These are phyloP conservation scores for Poecile atricapillus DNA, from an alignment of 2,113 vertebrate species.

Conservation along the genomic window DNA sequence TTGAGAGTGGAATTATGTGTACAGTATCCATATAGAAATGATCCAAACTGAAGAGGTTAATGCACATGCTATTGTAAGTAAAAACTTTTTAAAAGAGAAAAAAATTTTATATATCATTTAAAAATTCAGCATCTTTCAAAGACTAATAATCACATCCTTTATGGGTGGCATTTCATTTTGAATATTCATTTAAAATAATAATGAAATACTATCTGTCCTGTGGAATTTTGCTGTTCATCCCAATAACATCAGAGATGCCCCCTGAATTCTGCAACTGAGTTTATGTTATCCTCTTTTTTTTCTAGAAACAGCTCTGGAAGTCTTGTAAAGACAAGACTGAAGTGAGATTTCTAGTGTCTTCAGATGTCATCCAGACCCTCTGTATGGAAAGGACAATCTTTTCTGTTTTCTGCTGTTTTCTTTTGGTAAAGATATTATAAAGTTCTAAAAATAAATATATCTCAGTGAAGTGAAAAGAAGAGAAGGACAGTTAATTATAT, in stretches of 20 bases:
- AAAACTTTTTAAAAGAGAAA: background rate
- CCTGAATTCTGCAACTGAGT: background rate
- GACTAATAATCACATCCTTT: background rate
- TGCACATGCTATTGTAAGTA: background rate
- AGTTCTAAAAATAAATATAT: background rate
- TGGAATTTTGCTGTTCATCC: background rate
- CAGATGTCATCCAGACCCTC: background rate
- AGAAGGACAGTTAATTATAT: background rate
- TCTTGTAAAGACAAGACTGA: background rate
- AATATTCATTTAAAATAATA: background rate
- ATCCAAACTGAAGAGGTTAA: background rate
- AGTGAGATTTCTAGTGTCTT: background rate
- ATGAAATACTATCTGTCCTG: background rate
- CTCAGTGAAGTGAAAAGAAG: background rate
- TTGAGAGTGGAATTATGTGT: slow-evolving; percentile 17
- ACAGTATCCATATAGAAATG: background rate
- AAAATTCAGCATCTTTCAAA: background rate
- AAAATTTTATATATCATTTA: background rate
- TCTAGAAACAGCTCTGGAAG: background rate
- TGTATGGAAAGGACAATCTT: background rate
- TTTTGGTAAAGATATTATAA: background rate
- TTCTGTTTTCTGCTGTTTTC: background rate
- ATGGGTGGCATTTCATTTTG: background rate
- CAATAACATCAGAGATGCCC: background rate
- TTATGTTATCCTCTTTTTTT: background rate